A percentile compares a stretch with the other conserved stretches of the same genome.
Conservation (phyloP, 2,113 vertebrate species). For the Otus sunia region DNA sequence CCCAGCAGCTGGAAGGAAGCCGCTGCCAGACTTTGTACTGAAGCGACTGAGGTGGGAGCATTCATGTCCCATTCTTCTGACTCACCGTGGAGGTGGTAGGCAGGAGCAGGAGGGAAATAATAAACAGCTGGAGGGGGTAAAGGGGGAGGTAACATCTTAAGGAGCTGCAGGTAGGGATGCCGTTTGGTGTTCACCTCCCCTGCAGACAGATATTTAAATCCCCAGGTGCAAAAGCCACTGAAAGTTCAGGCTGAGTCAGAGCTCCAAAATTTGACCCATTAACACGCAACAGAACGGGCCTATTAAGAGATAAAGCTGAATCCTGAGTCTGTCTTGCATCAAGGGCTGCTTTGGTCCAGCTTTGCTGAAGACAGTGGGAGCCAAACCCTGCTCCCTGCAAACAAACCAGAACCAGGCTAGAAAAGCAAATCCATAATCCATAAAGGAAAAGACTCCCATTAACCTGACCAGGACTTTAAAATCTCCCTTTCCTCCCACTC, state of each 20-base stretch:
- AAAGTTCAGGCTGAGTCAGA: constrained; percentile 53
- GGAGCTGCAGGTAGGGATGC: constrained; percentile 22
- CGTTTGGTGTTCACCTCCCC: constrained; percentile 15
- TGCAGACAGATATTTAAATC: constrained; percentile 56
- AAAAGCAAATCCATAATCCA: background rate
- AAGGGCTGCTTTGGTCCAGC: background rate
- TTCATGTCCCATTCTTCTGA: constrained; percentile 33
- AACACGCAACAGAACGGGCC: background rate
- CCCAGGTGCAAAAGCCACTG: constrained; percentile 54
- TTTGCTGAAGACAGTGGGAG: background rate
- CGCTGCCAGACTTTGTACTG: background rate
- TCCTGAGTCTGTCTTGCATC: background rate
- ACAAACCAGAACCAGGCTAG: background rate
- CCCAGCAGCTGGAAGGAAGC: constrained; percentile 3
- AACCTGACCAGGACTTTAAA: background rate
- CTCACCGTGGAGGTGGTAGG: constrained; percentile 24
- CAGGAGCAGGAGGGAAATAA: background rate
- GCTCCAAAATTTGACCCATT: background rate
- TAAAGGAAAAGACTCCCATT: background rate
- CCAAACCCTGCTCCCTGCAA: background rate
- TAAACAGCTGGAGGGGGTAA: constrained; percentile 45
- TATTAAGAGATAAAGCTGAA: background rate
- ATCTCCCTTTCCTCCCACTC: constrained; percentile 4
- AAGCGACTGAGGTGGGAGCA: background rate
- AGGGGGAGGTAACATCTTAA: background rate